A percentile compares a stretch with the other conserved stretches of the same genome.
These are phyloP conservation scores for Aythya baeri DNA, from an alignment of 2,113 vertebrate genomes.

Conservation along the genomic window DNA sequence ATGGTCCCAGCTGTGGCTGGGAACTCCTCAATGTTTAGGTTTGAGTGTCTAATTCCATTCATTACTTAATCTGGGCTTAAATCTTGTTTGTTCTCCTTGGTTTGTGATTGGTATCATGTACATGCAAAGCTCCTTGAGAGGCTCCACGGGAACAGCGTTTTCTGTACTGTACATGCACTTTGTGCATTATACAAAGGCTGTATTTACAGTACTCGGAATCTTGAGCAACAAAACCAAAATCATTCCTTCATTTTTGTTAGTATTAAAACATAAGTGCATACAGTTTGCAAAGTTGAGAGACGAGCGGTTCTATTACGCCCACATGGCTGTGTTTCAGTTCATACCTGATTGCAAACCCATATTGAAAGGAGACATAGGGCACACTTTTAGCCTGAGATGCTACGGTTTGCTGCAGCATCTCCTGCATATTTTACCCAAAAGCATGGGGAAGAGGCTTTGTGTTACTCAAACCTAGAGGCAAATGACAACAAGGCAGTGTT, in stretches of 20 bases:
- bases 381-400: not conserved
- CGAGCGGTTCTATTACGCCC: not conserved
- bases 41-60: not conserved
- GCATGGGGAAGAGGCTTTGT: not conserved
- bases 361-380: not conserved
- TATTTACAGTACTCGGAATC: constrained; percentile 23
- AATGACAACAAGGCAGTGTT: not conserved
- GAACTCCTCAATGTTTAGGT: not conserved
- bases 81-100: constrained; percentile 17
- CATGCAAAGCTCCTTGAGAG: not conserved
- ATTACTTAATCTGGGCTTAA: not conserved
- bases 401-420: not conserved
- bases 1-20: not conserved
- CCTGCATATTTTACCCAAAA: not conserved
- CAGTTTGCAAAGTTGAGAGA: not conserved
- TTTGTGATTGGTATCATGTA: not conserved
- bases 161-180: not conserved
- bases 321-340: not conserved
- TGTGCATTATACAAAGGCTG: not conserved
- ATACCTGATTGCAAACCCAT: not conserved
- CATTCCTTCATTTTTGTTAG: not conserved
- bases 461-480: not conserved
- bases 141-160: not conserved
- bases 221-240: constrained; percentile 11
- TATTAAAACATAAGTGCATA: not conserved